These are phyloP conservation scores for Frankliniella fusca DNA, from an alignment of 2,888 invertebrate species.

Conservation along the genomic window DNA sequence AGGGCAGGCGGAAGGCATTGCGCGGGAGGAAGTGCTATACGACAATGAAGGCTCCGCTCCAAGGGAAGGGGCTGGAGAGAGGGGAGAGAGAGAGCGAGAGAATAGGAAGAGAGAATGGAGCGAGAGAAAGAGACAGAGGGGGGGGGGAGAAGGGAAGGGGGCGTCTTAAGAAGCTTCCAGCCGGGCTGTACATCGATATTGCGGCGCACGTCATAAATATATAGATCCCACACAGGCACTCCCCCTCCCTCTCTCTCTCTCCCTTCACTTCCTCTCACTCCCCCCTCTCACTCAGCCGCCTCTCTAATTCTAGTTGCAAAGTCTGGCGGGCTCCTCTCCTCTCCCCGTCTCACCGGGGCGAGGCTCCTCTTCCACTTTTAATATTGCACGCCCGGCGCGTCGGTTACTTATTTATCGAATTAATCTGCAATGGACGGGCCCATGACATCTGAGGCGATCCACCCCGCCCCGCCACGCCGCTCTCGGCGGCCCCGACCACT, in stretches of 20 bases:
- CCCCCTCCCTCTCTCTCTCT: neutral
- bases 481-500: neutral
- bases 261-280: neutral
- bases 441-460: neutral
- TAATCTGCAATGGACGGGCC: slow-evolving; percentile 8
- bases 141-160: neutral
- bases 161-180: slow-evolving; percentile 17
- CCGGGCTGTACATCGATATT: slow-evolving; percentile 21
- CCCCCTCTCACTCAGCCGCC: neutral
- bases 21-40: slow-evolving; percentile 15
- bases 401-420: slow-evolving; percentile 16
- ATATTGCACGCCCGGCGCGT: slow-evolving; percentile 2
- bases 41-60: neutral
- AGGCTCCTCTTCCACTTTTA: neutral
- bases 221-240: neutral
- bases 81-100: neutral
- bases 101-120: neutral
- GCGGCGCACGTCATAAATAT: slow-evolving; percentile 18
- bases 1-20: neutral
- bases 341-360: neutral
- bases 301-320: neutral
- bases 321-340: neutral
- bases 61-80: neutral
- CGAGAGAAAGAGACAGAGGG: neutral
- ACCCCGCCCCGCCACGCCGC: neutral